Base-by-base conservation (phyloP, 2,888 invertebrate genomes). In the Chrysodeixis includens region DNA sequence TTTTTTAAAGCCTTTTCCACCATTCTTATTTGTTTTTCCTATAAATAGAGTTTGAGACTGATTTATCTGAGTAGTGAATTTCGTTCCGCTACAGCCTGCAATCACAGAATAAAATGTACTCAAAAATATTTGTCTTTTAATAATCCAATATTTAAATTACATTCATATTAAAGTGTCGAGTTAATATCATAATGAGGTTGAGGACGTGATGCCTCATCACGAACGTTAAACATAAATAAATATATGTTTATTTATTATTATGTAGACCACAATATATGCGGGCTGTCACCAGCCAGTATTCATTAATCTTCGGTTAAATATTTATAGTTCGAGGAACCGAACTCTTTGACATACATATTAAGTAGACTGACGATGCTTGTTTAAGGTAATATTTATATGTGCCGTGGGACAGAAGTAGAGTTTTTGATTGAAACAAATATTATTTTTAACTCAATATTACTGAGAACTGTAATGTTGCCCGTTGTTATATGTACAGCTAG, bases 231-330 rank as follows among this genome's bases (percentile, higher is more conserved):
- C 62, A 62, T 68, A 20, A 30, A 53, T 18, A 44, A 1, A 55
- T 54, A 44, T 63, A 26, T 9, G 44, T 51, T 44, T 55, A 46
- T 49, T 52, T 44, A 44, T 53, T 56, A 63, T 51, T 58, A 30
- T 60, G 40, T 61, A 49, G 12, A 26, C 55, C 60, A 61, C 32
- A 61, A 20, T 53, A 40, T 49, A 73, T 30, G 65, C 58, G 20
- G 18, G 52, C 32, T 71, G 40, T 30, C 22, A 2, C 22, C 51
- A 71, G 59, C 66, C 66, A 35, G 49, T 52, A 55, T 71, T 72
- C 30, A 71, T 71, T 71, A 32, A 66, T 62, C 59, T 72, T 67
- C 61, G 16, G 59, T 67, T 59, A 59, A 73, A 66, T 62, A 71
- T 71, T 66, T 49, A 60, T 56, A 26, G 58, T 22, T 56, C 5